Conservation (phyloP, 1,140 invertebrate species). For the Ridgeia piscesae region DNA sequence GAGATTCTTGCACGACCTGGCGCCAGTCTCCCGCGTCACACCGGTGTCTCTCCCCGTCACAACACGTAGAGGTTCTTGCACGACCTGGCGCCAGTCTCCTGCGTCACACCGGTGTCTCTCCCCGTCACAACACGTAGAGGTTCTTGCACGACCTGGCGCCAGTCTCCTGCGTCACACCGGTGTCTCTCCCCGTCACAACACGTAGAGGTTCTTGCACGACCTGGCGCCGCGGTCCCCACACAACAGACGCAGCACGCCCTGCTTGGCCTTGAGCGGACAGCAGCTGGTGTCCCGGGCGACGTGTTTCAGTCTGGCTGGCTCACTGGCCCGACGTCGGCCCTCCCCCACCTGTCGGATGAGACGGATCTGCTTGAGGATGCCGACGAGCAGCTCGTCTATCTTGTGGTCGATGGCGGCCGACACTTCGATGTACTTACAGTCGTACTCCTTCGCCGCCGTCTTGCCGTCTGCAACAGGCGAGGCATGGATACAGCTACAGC, state of each 20-base stretch:
- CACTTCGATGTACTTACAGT: constrained; percentile 80
- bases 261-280: not conserved
- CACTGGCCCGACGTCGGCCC: too few relatives aligned
- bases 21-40: too few relatives aligned
- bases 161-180: not conserved
- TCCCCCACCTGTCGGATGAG: constrained; percentile 3
- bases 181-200: not conserved
- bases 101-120: too few relatives aligned
- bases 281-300: constrained; percentile 13
- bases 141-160: not conserved
- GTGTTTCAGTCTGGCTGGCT: not conserved
- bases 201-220: constrained; percentile 21
- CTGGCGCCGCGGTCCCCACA: not conserved
- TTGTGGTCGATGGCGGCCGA: constrained; percentile 79
- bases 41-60: too few relatives aligned
- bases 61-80: too few relatives aligned
- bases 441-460: constrained; percentile 67
- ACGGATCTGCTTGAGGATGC: constrained; percentile 67
- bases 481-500: too few relatives aligned
- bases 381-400: constrained; percentile 78
- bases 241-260: constrained; percentile 12
- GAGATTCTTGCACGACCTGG: too few relatives aligned
- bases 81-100: not conserved
- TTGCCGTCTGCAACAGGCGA: constrained; percentile 41
- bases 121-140: too few relatives aligned